Evolutionary conservation across 2,888 invertebrate genomes (phyloP).

Genomic region (Agrochola lota): DNA sequence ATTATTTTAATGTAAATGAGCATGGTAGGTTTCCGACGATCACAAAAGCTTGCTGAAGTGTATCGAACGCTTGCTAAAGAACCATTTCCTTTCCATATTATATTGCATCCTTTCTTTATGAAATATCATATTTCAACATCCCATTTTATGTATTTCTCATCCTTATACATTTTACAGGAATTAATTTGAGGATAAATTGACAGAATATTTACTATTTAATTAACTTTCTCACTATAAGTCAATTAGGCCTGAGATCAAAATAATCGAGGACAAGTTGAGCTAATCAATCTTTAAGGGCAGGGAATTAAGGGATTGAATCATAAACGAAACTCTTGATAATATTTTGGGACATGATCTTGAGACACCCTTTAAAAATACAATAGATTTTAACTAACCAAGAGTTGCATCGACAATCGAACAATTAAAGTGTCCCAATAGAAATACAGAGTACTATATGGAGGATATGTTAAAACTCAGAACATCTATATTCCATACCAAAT

Average conservation of each 20-base stretch:
- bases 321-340: constrained; percentile 32
- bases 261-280: constrained; percentile 57
- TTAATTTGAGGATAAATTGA: constrained; percentile 56
- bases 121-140: constrained; percentile 22
- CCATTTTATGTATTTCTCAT: constrained; percentile 27
- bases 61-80: constrained; percentile 35
- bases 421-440: constrained; percentile 51
- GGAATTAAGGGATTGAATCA: constrained; percentile 28
- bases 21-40: constrained; percentile 19
- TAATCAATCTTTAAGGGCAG: constrained; percentile 48
- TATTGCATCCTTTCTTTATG: constrained; percentile 15
- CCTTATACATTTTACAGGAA: constrained; percentile 29
- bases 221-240: constrained; percentile 56
- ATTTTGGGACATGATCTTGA: constrained; percentile 10
- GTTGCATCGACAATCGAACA: constrained; percentile 19
- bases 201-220: constrained; percentile 51
- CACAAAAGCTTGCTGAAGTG: constrained; percentile 22
- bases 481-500: constrained; percentile 80
- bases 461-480: constrained; percentile 67
- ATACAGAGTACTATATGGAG: constrained; percentile 56
- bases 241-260: constrained; percentile 59
- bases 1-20: constrained; percentile 32
- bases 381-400: constrained; percentile 22
- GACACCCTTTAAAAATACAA: constrained; percentile 23
- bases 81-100: constrained; percentile 21